Conservation (phyloP, 2,113 vertebrate species). For the Cygnus buccinator region DNA sequence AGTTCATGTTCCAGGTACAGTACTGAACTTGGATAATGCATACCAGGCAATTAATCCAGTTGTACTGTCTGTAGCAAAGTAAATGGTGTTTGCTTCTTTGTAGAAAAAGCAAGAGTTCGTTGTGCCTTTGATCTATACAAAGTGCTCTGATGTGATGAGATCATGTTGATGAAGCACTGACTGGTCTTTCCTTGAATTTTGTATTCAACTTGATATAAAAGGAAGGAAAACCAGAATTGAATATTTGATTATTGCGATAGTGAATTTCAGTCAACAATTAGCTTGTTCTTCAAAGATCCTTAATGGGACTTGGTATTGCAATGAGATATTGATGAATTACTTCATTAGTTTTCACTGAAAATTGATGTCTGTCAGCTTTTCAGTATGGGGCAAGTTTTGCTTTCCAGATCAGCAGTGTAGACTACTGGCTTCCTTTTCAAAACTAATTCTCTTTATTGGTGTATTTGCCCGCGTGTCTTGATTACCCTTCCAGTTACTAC, state of each 20-base stretch:
- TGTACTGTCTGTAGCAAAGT: not conserved
- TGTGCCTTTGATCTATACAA: constrained; percentile 17
- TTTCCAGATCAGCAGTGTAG: not conserved
- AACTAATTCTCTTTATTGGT: not conserved
- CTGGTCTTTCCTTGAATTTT: not conserved
- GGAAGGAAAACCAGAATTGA: not conserved
- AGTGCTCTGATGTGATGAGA: not conserved
- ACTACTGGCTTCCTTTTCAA: not conserved
- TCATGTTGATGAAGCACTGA: constrained; percentile 5
- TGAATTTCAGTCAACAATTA: not conserved
- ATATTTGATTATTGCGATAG: not conserved
- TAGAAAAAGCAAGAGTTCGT: not conserved
- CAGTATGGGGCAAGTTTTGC: not conserved
- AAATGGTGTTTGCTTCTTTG: not conserved
- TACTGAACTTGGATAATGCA: not conserved
- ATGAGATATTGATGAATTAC: not conserved
- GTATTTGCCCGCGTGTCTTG: not conserved
- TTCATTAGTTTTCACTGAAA: not conserved
- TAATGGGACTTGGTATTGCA: not conserved
- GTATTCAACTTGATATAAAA: not conserved
- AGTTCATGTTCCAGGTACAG: not conserved
- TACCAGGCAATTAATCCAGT: not conserved
- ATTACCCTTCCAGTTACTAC: constrained; percentile 41
- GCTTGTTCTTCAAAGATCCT: not conserved
- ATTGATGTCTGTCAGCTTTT: not conserved